These are phyloP conservation scores for Colletes gigas DNA, from an alignment of 1,140 invertebrate genomes.

Conservation along the genomic window DNA sequence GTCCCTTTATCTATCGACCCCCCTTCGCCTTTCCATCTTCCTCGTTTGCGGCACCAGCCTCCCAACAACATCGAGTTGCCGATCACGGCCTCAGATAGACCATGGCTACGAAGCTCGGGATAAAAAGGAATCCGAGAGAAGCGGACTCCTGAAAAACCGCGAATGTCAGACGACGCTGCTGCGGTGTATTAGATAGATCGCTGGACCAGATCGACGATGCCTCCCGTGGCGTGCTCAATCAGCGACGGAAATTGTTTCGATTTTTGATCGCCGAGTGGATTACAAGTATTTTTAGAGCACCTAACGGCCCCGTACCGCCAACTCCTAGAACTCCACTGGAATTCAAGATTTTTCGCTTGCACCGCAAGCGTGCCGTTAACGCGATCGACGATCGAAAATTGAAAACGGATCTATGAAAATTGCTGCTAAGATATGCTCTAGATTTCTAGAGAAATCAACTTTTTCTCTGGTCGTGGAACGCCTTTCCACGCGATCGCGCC, in stretches of 20 bases:
- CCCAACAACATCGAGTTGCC: constrained; percentile 67
- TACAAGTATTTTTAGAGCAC: constrained; percentile 10
- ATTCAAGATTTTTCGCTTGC: neutral
- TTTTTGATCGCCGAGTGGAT: constrained; percentile 50
- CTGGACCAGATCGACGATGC: constrained; percentile 37
- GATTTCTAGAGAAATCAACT: no score
- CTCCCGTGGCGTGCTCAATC: constrained; percentile 46
- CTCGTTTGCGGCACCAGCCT: constrained; percentile 61
- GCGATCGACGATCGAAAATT: no score
- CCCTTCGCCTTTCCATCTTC: constrained; percentile 46
- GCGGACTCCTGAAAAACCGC: constrained; percentile 53
- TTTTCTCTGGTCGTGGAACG: no score
- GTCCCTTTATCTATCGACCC: constrained; percentile 43
- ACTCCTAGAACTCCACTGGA: neutral
- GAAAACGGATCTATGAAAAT: no score
- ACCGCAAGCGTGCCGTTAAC: no score
- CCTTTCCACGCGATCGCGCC: no score
- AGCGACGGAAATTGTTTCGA: constrained; percentile 49
- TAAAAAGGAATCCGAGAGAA: constrained; percentile 69
- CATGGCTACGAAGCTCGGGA: constrained; percentile 59
- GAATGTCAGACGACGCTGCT: constrained; percentile 48
- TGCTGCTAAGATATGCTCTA: no score
- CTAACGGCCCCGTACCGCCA: no score
- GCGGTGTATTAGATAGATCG: constrained; percentile 59
- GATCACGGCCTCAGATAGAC: constrained; percentile 74